Conservation (phyloP, 2,797 vertebrate species). For the Poeciliopsis paucimaculata region DNA sequence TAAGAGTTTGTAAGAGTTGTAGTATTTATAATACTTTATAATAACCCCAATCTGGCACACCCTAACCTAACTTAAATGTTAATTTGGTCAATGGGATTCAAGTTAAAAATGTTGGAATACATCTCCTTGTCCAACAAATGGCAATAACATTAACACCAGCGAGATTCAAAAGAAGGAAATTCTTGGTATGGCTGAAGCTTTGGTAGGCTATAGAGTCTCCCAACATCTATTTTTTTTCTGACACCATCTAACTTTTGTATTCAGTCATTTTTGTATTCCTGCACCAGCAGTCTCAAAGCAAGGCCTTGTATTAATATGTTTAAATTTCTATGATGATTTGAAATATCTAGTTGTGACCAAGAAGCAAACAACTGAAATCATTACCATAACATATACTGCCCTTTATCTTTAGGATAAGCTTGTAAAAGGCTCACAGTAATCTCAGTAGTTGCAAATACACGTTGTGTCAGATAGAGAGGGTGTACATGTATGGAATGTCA, state of each 20-base stretch:
- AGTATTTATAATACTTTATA: neutral
- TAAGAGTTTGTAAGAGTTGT: neutral
- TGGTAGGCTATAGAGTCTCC: neutral
- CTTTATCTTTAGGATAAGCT: neutral
- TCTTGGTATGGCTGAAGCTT: neutral
- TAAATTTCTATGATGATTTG: neutral
- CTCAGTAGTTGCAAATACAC: neutral
- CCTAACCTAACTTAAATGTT: neutral
- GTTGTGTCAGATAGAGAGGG: neutral
- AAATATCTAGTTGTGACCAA: neutral
- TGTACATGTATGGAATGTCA: neutral
- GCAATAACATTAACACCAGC: neutral
- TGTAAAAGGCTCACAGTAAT: neutral
- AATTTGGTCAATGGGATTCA: neutral
- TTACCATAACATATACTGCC: neutral
- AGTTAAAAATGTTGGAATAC: neutral
- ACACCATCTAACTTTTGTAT: neutral
- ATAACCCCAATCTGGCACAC: neutral
- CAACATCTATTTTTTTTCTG: neutral
- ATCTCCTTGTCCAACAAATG: neutral
- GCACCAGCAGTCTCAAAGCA: neutral
- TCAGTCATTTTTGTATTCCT: neutral
- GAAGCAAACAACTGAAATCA: neutral
- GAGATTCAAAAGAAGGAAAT: neutral
- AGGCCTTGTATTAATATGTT: neutral